These are phyloP conservation scores for Stegodyphus dumicola DNA, from an alignment of 1,140 invertebrate species.

Conservation along the genomic window DNA sequence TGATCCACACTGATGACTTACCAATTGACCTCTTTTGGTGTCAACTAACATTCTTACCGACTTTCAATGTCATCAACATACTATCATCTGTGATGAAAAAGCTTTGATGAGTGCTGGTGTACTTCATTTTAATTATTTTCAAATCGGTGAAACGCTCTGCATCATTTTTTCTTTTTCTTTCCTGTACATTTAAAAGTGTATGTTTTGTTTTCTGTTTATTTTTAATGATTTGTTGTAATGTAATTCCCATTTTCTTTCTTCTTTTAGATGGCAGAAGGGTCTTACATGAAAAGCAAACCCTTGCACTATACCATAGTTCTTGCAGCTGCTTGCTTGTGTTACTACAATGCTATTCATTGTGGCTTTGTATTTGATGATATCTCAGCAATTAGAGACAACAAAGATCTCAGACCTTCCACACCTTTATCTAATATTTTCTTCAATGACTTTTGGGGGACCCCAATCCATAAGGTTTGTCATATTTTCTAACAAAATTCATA, in stretches of 20 bases:
- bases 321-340: slow-evolving; percentile 61
- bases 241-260: not conserved
- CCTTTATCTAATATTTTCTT: slow-evolving; percentile 71
- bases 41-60: no score
- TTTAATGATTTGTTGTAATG: no score
- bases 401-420: slow-evolving; percentile 68
- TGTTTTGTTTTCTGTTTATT: no score
- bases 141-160: no score
- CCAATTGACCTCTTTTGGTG: no score
- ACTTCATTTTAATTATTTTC: no score
- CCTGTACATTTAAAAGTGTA: no score
- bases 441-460: slow-evolving; percentile 94
- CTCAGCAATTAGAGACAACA: slow-evolving; percentile 70
- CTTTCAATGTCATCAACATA: no score
- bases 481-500: not conserved
- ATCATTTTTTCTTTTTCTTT: no score
- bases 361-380: slow-evolving; percentile 72
- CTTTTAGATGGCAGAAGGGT: slow-evolving; percentile 36
- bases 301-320: slow-evolving; percentile 20
- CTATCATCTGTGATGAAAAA: no score
- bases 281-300: not conserved
- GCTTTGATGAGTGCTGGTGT: no score
- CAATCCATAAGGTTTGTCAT: slow-evolving; percentile 83
- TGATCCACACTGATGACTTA: no score
- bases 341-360: slow-evolving; percentile 68